A percentile compares a stretch with the other conserved stretches of the same genome.
phyloP scores from a whole-genome alignment of 1,140 invertebrate genomes.

The Anagrus nilaparvatae region DNA sequence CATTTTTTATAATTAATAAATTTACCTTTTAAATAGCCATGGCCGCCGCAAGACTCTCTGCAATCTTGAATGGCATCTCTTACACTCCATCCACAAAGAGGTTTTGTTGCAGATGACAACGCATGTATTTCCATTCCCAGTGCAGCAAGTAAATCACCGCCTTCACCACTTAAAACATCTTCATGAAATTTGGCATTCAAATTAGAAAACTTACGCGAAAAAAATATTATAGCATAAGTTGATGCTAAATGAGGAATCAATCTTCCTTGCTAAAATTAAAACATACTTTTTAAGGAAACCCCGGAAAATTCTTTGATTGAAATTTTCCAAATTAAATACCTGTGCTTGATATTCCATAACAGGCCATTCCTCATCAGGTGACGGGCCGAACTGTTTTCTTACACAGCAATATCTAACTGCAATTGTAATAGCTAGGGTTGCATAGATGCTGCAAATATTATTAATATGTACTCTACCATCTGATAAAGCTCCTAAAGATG shows the following conservation, averaged over 20 bases:
- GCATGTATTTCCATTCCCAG: constrained; percentile 76
- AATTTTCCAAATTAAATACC: constrained; percentile 43
- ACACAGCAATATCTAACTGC: constrained; percentile 84
- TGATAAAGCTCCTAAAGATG: constrained; percentile 77
- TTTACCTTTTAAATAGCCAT: constrained; percentile 65
- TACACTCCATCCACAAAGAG: constrained; percentile 73
- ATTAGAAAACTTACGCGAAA: constrained; percentile 43
- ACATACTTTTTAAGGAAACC: neutral
- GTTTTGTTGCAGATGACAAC: constrained; percentile 79
- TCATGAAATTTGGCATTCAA: constrained; percentile 25
- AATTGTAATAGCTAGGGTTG: constrained; percentile 67
- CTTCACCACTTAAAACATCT: constrained; percentile 19
- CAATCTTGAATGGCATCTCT: constrained; percentile 83
- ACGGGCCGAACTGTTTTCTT: constrained; percentile 78
- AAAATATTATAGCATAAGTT: constrained; percentile 66
- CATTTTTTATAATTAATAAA: neutral
- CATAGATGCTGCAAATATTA: constrained; percentile 59
- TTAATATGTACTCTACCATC: constrained; percentile 66
- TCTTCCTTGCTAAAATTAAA: constrained; percentile 70
- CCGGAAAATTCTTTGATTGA: constrained; percentile 3
- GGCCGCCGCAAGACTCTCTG: constrained; percentile 81
- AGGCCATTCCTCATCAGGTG: constrained; percentile 57
- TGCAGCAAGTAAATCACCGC: constrained; percentile 22
- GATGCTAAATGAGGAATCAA: constrained; percentile 83
- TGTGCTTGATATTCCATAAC: constrained; percentile 85